Evolutionary conservation across 2,888 invertebrate genomes (phyloP), one percentile per base, ranked within the genome.

Genomic region (Linnaemya vulpina): DNA sequence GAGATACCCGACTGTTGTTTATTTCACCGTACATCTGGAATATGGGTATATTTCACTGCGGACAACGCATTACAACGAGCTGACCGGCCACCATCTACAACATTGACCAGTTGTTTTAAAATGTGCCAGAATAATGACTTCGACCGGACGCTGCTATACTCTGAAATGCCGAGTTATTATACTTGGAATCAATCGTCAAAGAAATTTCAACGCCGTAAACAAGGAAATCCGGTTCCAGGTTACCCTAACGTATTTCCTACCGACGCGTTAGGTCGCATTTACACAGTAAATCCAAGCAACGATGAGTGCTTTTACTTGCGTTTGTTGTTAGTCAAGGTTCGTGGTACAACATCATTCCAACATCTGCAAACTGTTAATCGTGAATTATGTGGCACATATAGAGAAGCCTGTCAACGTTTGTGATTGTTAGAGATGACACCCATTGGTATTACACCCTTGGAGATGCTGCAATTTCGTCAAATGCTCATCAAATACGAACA

Each of bases 41-140:
- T 87, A 88, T 87, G 87, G 40, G 87, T 91, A 38, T 91, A 90
- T 73, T 91, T 92, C 68, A 91, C 89, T 30, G 86, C 10, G 13
- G 55, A 10, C 4, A 25, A 25, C 15, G 25, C 55, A 25, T 22
- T 25, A 25, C 25, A 55, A 55, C 55, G 55, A 55, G 55, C 55
- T 25, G 55, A 55, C 11, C 11, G 15, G 15, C 55, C 22, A 17
- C 49, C 49, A 49, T 17, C 49, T n/a, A 49, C 17, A 49, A 9
- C 43, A 43, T 43, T 43, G 13, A 49, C 49, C 49, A 49, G 17
- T 9, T 17, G n/a, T 17, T 49, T 49, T 17, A 1, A 17, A 49
- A 17, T 49, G 49, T 49, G 49, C 17, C 7, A 17, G 17, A 17
- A n/a, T 9, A 17, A 49, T 49, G 17, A n/a, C 8, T 49, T 49